Percentiles rank a stretch among this genome's conserved stretches.
Evolutionary conservation across 1,140 invertebrate species (phyloP).

Genomic region (Colletes latitarsis): DNA sequence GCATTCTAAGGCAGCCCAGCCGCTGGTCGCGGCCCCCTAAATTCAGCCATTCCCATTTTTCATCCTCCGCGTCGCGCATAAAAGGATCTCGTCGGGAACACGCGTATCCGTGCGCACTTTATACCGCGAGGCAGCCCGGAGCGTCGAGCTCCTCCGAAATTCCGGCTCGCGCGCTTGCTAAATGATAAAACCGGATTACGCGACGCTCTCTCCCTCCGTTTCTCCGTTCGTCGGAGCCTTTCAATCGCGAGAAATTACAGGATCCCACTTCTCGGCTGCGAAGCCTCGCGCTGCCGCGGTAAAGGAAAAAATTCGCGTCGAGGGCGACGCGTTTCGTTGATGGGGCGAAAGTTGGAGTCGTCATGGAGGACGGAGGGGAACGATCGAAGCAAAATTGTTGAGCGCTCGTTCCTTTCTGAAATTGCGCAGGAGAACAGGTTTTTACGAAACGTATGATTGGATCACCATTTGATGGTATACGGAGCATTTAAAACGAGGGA

Average conservation of each 20-base stretch:
- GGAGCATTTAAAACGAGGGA: no score
- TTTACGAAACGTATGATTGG: no score
- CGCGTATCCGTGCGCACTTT: slow-evolving; percentile 22
- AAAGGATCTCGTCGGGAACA: background rate
- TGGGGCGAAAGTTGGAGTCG: background rate
- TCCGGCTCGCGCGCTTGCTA: slow-evolving; percentile 13
- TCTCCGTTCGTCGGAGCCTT: slow-evolving; percentile 16
- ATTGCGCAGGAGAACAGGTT: no score
- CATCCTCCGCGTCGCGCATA: slow-evolving; percentile 1
- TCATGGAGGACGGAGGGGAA: no score
- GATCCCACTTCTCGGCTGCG: slow-evolving; percentile 16
- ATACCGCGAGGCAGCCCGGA: slow-evolving; percentile 22
- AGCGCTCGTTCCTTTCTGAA: no score
- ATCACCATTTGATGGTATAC: no score
- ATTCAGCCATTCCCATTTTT: slow-evolving; percentile 35
- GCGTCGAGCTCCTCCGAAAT: slow-evolving; percentile 42
- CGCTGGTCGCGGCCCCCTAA: background rate
- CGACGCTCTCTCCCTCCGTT: slow-evolving; percentile 12
- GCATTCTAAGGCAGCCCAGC: no score
- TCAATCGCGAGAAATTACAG: slow-evolving; percentile 50
- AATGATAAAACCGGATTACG: slow-evolving; percentile 57
- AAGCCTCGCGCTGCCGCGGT: background rate
- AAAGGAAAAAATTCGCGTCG: background rate
- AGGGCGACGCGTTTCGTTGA: background rate
- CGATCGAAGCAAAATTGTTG: no score